Base-by-base conservation (phyloP, 2,888 invertebrate species). In the Reticulitermes lucifugus region DNA sequence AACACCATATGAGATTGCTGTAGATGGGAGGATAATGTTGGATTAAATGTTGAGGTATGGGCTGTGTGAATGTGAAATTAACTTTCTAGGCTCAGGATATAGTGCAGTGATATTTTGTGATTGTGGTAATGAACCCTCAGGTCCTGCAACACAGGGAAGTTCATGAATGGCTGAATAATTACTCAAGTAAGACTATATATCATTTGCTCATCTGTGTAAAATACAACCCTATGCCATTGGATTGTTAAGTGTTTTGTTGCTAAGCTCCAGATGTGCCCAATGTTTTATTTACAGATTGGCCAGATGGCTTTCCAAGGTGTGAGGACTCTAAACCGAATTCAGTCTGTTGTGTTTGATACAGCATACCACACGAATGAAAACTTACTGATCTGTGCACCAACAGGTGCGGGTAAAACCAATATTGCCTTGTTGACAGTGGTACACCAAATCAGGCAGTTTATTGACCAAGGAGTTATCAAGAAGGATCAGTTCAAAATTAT, bases 401-500 rank as follows among this genome's bases (percentile, higher is more conserved):
- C 99, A 0, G 99, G 99, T 7, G 99, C 99, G 0, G 99, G 99
- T 51, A 99, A 99, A 92, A 99, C 99, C 0, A 99, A 99, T 90
- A 97, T 99, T 84, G 99, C 99, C 0, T 93, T 99, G 92, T 91
- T 99, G 79, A 94, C 98, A 0, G 96, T 99, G 41, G 94, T 98
- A 0, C 97, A 98, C 90, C 97, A 98, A 88, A 95, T 99, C 79
- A 96, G 96, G 87, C 95, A 96, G 87, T 96, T 98, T 90, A 94
- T 98, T 82, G 94, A 95, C 88, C 93, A 95, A 88, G 96, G 96
- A 84, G 93, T 96, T 6, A 95, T 99, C 84, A 94, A 96, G 91
- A 96, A 96, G 89, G 96, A 98, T 91, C 95, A 97, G 89, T 99
- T 99, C 89, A 99, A 99, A 95, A 98, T 99, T 88, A 96, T 99